A percentile compares a stretch with the other conserved stretches of the same genome.
phyloP scores from a whole-genome alignment of 2,888 invertebrate genomes.

The Zygogramma bicolorata region DNA sequence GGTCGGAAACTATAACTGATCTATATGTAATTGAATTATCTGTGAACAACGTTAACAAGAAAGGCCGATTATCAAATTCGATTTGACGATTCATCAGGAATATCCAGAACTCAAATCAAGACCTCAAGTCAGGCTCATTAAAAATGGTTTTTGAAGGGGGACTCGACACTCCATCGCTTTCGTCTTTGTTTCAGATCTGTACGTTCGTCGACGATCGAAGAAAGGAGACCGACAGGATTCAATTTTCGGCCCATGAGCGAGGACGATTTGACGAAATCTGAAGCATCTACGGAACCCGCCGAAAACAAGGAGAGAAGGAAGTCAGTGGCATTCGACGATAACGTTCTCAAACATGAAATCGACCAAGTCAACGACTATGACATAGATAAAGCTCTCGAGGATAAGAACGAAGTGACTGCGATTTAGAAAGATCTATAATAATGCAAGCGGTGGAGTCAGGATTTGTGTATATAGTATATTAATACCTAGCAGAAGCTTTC shows the following conservation, averaged over 20 bases:
- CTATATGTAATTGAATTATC: no score
- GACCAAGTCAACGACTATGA: background rate
- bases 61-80: no score
- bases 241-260: background rate
- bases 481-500: no score
- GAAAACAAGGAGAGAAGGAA: background rate
- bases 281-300: background rate
- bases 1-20: no score
- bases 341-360: background rate
- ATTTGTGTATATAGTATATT: no score
- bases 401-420: background rate
- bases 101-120: no score
- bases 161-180: no score
- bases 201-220: background rate
- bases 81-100: no score
- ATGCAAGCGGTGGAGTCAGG: no score
- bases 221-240: background rate
- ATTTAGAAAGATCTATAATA: background rate
- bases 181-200: background rate
- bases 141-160: no score
- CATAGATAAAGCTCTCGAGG: background rate
- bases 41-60: no score
- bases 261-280: background rate
- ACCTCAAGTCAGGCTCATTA: no score
- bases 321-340: slow-evolving; percentile 2